These are phyloP conservation scores for Liolophura sinensis DNA, from an alignment of 1,140 invertebrate genomes.

Conservation along the genomic window DNA sequence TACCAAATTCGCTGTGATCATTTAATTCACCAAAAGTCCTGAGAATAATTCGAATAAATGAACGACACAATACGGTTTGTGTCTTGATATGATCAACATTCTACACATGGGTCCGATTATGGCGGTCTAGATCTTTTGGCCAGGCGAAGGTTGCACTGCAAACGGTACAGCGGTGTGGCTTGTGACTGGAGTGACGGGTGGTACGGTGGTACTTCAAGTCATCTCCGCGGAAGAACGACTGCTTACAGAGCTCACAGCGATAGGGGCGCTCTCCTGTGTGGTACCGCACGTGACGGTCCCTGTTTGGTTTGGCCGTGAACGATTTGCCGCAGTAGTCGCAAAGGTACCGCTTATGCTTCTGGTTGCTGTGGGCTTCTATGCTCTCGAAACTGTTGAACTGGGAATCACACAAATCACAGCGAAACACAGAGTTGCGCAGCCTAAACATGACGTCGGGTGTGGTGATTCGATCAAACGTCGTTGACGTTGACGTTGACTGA, in stretches of 20 bases:
- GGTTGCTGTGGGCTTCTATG: constrained; percentile 38
- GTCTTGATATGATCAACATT: background rate
- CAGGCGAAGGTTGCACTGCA: constrained; percentile 38
- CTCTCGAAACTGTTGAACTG: constrained; percentile 31
- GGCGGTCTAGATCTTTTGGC: constrained; percentile 41
- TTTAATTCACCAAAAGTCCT: no score
- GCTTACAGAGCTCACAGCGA: constrained; percentile 42
- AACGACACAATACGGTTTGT: no score
- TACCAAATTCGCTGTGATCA: no score
- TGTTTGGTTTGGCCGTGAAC: constrained; percentile 51
- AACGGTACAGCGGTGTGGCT: constrained; percentile 32
- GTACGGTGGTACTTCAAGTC: constrained; percentile 51
- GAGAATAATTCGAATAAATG: no score
- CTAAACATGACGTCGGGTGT: constrained; percentile 36
- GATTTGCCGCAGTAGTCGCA: constrained; percentile 49
- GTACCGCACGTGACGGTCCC: constrained; percentile 49
- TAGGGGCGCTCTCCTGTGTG: constrained; percentile 53
- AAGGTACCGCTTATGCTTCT: constrained; percentile 37
- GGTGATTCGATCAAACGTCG: constrained; percentile 17
- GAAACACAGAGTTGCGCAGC: constrained; percentile 25
- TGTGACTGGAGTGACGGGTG: constrained; percentile 41
- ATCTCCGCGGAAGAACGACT: constrained; percentile 46
- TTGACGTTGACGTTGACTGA: no score
- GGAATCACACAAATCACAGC: constrained; percentile 32
- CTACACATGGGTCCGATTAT: constrained; percentile 23